These are phyloP conservation scores for Hexactinellida sp. DNA, from an alignment of 37 sponge, comb jelly and placozoan species.

Conservation along the genomic window DNA sequence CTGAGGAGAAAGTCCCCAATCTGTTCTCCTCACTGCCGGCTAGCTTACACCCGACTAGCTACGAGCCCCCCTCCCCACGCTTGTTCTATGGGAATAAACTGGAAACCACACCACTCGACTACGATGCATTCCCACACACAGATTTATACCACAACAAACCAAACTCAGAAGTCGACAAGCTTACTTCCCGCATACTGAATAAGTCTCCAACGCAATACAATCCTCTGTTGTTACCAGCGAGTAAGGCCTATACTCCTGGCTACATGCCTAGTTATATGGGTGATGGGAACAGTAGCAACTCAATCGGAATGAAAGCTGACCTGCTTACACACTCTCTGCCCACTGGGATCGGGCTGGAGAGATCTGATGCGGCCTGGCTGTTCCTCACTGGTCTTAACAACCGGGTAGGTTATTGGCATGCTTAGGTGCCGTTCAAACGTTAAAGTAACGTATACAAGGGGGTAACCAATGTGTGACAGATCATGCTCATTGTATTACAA, in stretches of 20 bases:
- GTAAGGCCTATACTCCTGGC: background rate
- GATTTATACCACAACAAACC: background rate
- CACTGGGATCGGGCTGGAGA: background rate
- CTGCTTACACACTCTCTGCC: background rate
- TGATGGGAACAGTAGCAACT: background rate
- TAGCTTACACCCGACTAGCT: background rate
- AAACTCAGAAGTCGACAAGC: background rate
- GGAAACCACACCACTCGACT: background rate
- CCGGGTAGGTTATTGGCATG: background rate
- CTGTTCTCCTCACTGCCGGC: background rate
- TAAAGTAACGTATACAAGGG: too few relatives aligned
- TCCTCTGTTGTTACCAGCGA: background rate
- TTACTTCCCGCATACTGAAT: background rate
- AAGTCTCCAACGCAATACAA: background rate
- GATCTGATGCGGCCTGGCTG: constrained; percentile 5
- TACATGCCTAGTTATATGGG: background rate
- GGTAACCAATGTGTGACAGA: too few relatives aligned
- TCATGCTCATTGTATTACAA: too few relatives aligned
- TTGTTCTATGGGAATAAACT: background rate
- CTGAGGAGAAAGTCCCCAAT: background rate
- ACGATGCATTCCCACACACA: background rate
- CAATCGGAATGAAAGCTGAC: background rate
- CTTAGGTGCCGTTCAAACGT: too few relatives aligned
- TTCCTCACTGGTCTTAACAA: background rate
- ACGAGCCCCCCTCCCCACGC: background rate